Evolutionary conservation across 1,140 invertebrate genomes (phyloP).

Genomic region (Cephus cinctus): DNA sequence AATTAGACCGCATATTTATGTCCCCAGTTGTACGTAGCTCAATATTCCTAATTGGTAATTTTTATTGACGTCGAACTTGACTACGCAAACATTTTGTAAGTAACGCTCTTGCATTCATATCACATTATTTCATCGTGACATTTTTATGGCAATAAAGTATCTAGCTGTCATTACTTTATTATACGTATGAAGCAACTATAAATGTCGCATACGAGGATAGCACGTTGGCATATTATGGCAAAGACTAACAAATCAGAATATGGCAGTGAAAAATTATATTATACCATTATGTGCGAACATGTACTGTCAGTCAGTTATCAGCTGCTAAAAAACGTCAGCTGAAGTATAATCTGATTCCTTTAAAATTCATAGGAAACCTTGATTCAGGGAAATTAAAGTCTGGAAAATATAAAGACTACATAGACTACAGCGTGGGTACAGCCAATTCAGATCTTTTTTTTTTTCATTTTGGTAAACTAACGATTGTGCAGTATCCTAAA

Average conservation of each 20-base stretch:
- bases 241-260: conserved; percentile 17
- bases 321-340: neutral
- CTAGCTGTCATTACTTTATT: neutral
- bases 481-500: neutral
- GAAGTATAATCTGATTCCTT: conserved; percentile 1
- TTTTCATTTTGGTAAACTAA: neutral
- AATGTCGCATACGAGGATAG: neutral
- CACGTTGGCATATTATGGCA: neutral
- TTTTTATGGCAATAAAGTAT: neutral
- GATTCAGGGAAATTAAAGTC: too few relatives aligned
- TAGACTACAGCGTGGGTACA: neutral
- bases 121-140: neutral
- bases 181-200: neutral
- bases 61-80: too few relatives aligned
- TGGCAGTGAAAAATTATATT: conserved; percentile 32
- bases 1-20: too few relatives aligned
- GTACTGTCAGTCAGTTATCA: neutral
- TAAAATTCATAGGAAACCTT: too few relatives aligned
- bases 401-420: neutral
- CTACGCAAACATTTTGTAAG: neutral
- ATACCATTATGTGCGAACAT: neutral
- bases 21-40: too few relatives aligned
- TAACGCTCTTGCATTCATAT: neutral
- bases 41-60: too few relatives aligned
- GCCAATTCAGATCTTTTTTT: neutral